Base-by-base conservation (phyloP, 2,888 invertebrate species). In the Idaea aversata region DNA sequence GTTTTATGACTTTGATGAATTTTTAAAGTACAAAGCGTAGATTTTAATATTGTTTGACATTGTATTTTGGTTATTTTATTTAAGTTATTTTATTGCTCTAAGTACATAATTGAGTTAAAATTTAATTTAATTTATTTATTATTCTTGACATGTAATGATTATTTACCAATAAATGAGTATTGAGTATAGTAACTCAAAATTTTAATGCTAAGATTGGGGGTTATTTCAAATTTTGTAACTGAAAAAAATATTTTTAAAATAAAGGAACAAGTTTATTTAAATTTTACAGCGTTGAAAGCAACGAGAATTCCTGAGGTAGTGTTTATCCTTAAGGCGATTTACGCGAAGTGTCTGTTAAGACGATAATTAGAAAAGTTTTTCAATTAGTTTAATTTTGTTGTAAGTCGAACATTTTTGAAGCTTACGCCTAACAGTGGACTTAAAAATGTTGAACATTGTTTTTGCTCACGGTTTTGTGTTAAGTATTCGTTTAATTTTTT, bases 301-400 rank as follows among this genome's bases (percentile, higher is more conserved):
- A 57, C 59, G 57, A 36, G 61, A 57, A 61, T 90, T 88, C 87
- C 83, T 84, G 86, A 90, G 91, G 91, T 91, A 90, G 89, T 91
- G 90, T 91, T 91, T 91, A 88, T 88, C 89, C 87, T 87, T 84
- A 87, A 90, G 90, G 90, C 90, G 91, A 92, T 92, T 91, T 91
- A 86, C 89, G 88, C 86, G 80, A 89, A 92, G 90, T 91, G 90
- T 88, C 89, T 87, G 90, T 84, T 90, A 89, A 92, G 91, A 85
- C 88, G 91, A 91, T 92, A 92, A 92, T 92, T 92, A 92, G 90
- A 90, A 92, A 92, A 92, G 82, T 92, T 92, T 92, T 92, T 92
- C 91, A 91, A 92, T 92, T 92, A 92, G 88, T 91, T 89, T 87
- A 90, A 91, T 91, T 91, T 90, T 83, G 84, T 85, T 87, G 86